Percentiles rank a stretch among this genome's conserved stretches.
These are phyloP conservation scores for Hirtodrosophila cameraria DNA, from an alignment of 2,888 invertebrate species.

Conservation along the genomic window DNA sequence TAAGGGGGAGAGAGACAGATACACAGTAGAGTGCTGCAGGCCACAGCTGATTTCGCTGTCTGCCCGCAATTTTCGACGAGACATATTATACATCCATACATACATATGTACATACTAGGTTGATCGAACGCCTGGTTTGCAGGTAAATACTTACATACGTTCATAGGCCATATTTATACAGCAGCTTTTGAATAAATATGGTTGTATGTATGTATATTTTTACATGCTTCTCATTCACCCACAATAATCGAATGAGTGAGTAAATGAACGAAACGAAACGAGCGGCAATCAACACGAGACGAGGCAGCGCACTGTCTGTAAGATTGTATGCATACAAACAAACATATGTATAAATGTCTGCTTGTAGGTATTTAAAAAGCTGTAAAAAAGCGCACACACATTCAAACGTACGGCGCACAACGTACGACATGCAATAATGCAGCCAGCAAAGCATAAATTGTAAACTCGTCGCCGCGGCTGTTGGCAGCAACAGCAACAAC, in stretches of 20 bases:
- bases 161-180: slow-evolving; percentile 32
- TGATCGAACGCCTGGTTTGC: slow-evolving; percentile 28
- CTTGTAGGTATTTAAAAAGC: slow-evolving; percentile 71
- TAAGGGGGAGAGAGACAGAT: background rate
- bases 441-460: slow-evolving; percentile 83
- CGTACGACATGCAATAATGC: slow-evolving; percentile 83
- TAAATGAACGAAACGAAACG: slow-evolving; percentile 46
- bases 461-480: slow-evolving; percentile 72
- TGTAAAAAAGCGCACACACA: slow-evolving; percentile 61
- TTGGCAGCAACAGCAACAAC: slow-evolving; percentile 37
- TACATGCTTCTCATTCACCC: slow-evolving; percentile 75
- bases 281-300: slow-evolving; percentile 69
- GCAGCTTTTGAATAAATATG: slow-evolving; percentile 20
- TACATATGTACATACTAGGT: slow-evolving; percentile 1
- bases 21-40: slow-evolving; percentile 33
- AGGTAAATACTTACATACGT: slow-evolving; percentile 19
- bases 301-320: slow-evolving; percentile 38
- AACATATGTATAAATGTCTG: slow-evolving; percentile 3
- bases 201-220: slow-evolving; percentile 25
- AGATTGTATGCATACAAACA: slow-evolving; percentile 3
- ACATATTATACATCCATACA: slow-evolving; percentile 25
- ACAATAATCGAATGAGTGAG: slow-evolving; percentile 58
- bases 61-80: slow-evolving; percentile 72
- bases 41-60: slow-evolving; percentile 66
- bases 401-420: slow-evolving; percentile 27